Conservation (phyloP, 2,113 vertebrate species). For the Trachemys scripta region DNA sequence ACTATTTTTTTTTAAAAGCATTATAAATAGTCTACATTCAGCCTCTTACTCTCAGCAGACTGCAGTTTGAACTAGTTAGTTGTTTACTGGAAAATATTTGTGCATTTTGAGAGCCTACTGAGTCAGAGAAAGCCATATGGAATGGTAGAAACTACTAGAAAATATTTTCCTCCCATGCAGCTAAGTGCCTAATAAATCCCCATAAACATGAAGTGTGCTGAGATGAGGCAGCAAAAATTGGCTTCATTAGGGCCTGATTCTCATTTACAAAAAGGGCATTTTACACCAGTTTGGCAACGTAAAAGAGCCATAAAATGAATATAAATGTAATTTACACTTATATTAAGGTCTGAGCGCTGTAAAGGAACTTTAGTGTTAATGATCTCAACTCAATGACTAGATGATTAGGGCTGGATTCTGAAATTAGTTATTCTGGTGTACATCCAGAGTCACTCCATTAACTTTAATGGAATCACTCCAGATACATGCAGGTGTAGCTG, state of each 20-base stretch:
- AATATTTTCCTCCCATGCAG: slow-evolving; percentile 58
- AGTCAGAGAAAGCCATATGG: neutral
- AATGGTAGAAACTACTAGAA: slow-evolving; percentile 53
- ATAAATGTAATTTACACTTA: neutral
- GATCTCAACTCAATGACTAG: rapidly evolving
- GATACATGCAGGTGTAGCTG: neutral
- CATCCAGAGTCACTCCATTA: neutral
- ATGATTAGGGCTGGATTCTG: neutral
- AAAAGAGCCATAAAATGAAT: neutral
- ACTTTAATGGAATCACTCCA: neutral
- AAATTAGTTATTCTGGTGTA: neutral
- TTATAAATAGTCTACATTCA: slow-evolving; percentile 42
- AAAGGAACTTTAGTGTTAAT: rapidly evolving
- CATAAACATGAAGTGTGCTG: slow-evolving; percentile 37
- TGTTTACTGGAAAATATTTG: slow-evolving; percentile 67
- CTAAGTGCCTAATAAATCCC: slow-evolving; percentile 62
- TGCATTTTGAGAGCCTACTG: slow-evolving; percentile 49
- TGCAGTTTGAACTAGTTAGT: slow-evolving; percentile 48
- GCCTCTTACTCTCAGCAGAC: neutral
- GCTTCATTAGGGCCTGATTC: slow-evolving; percentile 35
- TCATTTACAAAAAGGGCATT: neutral
- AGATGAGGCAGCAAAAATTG: slow-evolving; percentile 41
- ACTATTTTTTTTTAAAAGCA: neutral
- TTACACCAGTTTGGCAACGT: slow-evolving; percentile 3
- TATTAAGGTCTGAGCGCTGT: neutral